A percentile compares a stretch with the other conserved stretches of the same genome.
Conservation (phyloP, 2,888 invertebrate species). For the Stenotaenia linearis region DNA sequence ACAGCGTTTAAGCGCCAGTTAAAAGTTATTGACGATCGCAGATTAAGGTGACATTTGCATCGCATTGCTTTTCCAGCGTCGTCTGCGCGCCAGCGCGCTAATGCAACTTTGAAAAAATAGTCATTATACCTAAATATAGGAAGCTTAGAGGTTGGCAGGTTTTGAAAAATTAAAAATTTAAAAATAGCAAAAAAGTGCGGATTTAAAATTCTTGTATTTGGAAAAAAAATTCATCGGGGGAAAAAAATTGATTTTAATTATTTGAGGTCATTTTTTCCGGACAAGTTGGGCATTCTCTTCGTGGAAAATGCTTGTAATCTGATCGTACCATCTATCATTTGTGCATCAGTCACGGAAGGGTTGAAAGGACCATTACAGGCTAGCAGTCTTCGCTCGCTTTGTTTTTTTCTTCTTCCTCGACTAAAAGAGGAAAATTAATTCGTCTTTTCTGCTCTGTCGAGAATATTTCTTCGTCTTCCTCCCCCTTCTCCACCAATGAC, state of each 20-base stretch:
- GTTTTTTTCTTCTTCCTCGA: background rate
- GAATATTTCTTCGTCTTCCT: background rate
- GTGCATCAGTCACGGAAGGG: constrained; percentile 1
- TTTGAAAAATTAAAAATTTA: background rate
- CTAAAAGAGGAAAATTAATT: background rate
- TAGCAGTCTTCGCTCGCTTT: background rate
- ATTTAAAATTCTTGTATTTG: background rate
- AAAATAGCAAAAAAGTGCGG: background rate
- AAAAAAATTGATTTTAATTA: background rate
- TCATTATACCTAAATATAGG: background rate
- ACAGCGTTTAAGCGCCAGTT: background rate
- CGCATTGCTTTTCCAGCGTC: background rate
- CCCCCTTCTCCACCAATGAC: background rate
- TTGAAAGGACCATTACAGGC: background rate
- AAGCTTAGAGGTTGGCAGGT: background rate
- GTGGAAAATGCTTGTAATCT: constrained; percentile 6
- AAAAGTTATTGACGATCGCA: constrained; percentile 8
- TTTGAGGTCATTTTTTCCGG: background rate
- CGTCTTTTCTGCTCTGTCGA: background rate
- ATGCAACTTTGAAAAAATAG: background rate
- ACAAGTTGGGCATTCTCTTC: background rate
- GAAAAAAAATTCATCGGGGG: too few species aligned
- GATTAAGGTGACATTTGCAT: background rate
- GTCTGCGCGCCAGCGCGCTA: background rate
- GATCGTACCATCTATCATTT: background rate